Conservation (phyloP, 1,140 invertebrate genomes). For the Myzus persicae region DNA sequence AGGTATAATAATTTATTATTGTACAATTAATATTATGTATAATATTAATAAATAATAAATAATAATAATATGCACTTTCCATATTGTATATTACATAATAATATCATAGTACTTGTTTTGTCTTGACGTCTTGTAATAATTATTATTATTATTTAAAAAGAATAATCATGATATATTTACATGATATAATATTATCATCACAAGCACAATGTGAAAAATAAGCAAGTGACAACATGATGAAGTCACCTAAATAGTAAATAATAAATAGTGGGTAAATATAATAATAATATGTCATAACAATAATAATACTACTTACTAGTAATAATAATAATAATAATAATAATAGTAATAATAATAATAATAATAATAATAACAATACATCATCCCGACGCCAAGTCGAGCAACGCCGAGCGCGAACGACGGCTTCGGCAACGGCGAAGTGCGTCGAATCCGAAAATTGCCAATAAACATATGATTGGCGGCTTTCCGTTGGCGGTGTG, state of each 20-base stretch:
- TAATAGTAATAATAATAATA: neutral
- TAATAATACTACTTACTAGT: too few species aligned
- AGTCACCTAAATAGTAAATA: neutral
- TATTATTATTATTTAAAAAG: neutral
- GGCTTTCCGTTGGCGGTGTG: slow-evolving; percentile 30
- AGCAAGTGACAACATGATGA: neutral
- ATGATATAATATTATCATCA: neutral
- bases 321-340: neutral
- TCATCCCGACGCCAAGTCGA: neutral
- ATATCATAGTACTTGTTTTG: neutral
- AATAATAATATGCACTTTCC: too few species aligned
- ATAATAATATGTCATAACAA: neutral
- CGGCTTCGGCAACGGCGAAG: neutral
- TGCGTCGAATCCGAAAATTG: slow-evolving; percentile 58
- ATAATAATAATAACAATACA: neutral
- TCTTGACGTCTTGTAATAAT: neutral
- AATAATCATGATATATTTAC: neutral
- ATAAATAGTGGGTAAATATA: neutral
- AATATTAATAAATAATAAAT: too few species aligned
- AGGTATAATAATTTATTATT: too few species aligned
- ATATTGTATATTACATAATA: too few species aligned
- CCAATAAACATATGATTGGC: slow-evolving; percentile 58
- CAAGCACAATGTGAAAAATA: neutral
- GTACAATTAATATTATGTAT: too few species aligned
- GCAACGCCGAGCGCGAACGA: neutral